phyloP scores from a whole-genome alignment of 2,113 vertebrate genomes.

The Xiphophorus hellerii region DNA sequence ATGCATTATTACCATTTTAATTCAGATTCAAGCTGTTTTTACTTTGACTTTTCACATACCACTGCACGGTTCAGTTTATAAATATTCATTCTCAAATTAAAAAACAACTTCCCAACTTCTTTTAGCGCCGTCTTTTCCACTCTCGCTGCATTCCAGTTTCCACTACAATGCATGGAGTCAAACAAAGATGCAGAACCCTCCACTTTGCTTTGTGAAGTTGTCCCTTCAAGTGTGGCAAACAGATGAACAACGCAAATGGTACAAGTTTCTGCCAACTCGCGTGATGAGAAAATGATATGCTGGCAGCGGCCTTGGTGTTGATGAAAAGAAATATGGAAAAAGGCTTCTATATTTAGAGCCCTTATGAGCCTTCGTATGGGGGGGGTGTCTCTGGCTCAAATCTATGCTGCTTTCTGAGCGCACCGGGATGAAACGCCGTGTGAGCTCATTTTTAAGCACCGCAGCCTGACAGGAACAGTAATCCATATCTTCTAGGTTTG shows the following conservation, averaged over 20 bases:
- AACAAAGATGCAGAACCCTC: conserved; percentile 45
- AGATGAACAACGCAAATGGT: conserved; percentile 50
- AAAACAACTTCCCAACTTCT: conserved; percentile 16
- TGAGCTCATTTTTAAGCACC: conserved; percentile 56
- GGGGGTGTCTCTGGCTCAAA: conserved; percentile 42
- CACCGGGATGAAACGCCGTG: conserved; percentile 44
- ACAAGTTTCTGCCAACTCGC: conserved; percentile 73
- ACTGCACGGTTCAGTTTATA: conserved; percentile 38
- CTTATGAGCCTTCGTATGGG: conserved; percentile 42
- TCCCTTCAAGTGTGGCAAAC: conserved; percentile 53
- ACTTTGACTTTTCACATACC: conserved; percentile 33
- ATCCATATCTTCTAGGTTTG: conserved; percentile 52
- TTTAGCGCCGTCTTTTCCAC: conserved; percentile 3
- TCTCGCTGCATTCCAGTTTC: conserved; percentile 34
- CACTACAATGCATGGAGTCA: conserved; percentile 26
- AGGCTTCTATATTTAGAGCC: conserved; percentile 73
- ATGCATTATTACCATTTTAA: conserved; percentile 38
- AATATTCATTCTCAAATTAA: conserved; percentile 51
- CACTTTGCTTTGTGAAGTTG: conserved; percentile 42
- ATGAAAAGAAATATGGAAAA: conserved; percentile 77
- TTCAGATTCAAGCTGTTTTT: conserved; percentile 26
- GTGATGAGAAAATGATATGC: conserved; percentile 74
- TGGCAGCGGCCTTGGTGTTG: conserved; percentile 61
- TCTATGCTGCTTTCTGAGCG: conserved; percentile 35
- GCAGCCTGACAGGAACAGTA: conserved; percentile 60